Evolutionary conservation across 2,888 invertebrate species (phyloP), one percentile per base, ranked within the genome.

Genomic region (Xylota segnis): DNA sequence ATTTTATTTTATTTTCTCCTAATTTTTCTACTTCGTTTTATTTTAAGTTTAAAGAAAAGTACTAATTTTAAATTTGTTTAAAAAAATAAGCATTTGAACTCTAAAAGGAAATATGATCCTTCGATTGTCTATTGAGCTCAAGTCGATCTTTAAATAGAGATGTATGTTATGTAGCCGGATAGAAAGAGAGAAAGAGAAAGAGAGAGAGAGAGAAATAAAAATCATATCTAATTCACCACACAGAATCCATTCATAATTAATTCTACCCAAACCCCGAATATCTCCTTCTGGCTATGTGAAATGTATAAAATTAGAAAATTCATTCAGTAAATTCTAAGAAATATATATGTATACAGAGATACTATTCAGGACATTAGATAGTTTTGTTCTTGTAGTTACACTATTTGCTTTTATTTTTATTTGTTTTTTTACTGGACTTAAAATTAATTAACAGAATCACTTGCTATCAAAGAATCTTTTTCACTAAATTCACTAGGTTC

Each of bases 81-180:
- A 23, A 40, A 50, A 59, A 32, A 58, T 16, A 14, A 50, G 10
- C 1, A 27, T 63, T 61, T 61, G 56, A 79, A 61, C 56, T 65
- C 50, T 70, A 43, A 74, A n/a, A 79, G 14, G 52, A 77, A 72
- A 32, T 61, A 52, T 29, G 58, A 29, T 50, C 29, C 23, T 81
- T 82, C 76, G 86, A 86, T 86, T 86, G 86, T 86, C 86, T 75
- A 66, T 68, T 82, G 82, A 77, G 86, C 82, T 86, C 76, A 82
- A 63, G 61, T 76, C 37, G 56, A 59, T 68, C 23, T 40, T 58
- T 56, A 45, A 58, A 56, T 9, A 84, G 32, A 74, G 14, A 78
- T 23, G 23, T 23, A 23, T 23, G 3, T 23, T 2, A 23, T 1
- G 23, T 16, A 37, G 37, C 14, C 27, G 34, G 52, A 56, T 47